Evolutionary conservation across 92 coral and sea anemone genomes (phyloP).

Genomic region (Epizoanthus fatuus): DNA sequence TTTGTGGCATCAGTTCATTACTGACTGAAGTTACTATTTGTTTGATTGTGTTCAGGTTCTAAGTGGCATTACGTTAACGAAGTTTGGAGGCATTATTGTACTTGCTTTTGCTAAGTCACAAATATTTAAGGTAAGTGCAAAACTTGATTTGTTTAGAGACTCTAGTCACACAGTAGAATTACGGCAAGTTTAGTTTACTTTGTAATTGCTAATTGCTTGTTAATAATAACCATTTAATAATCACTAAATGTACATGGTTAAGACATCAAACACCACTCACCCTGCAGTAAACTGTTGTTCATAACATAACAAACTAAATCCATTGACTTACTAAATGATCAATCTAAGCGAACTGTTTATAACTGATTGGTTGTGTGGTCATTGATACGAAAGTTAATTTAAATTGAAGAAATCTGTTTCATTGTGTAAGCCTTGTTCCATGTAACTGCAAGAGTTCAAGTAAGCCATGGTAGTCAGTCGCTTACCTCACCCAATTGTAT

Average conservation of each 20-base stretch:
- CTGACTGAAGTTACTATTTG: neutral
- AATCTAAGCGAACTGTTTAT: no score
- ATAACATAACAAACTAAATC: neutral
- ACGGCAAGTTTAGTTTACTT: neutral
- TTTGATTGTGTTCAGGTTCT: slow-evolving; percentile 72
- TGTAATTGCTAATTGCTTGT: neutral
- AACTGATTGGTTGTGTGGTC: neutral
- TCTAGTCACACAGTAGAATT: neutral
- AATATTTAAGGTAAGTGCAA: slow-evolving; percentile 88
- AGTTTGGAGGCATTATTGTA: slow-evolving; percentile 95
- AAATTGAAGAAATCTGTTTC: neutral
- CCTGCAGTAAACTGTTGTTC: neutral
- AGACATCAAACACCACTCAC: slow-evolving; percentile 1
- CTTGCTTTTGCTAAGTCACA: slow-evolving; percentile 94
- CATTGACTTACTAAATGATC: neutral
- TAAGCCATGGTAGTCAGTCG: neutral
- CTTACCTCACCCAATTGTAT: neutral
- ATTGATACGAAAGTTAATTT: neutral
- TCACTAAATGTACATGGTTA: neutral
- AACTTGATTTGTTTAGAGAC: neutral
- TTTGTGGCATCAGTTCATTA: neutral
- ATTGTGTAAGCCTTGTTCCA: neutral
- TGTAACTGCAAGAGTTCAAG: slow-evolving; percentile 22
- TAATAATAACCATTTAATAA: neutral
- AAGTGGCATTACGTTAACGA: slow-evolving; percentile 96